A percentile compares a stretch with the other conserved stretches of the same genome.
Evolutionary conservation across 1,140 invertebrate genomes (phyloP).

Genomic region (Lucilia cuprina): DNA sequence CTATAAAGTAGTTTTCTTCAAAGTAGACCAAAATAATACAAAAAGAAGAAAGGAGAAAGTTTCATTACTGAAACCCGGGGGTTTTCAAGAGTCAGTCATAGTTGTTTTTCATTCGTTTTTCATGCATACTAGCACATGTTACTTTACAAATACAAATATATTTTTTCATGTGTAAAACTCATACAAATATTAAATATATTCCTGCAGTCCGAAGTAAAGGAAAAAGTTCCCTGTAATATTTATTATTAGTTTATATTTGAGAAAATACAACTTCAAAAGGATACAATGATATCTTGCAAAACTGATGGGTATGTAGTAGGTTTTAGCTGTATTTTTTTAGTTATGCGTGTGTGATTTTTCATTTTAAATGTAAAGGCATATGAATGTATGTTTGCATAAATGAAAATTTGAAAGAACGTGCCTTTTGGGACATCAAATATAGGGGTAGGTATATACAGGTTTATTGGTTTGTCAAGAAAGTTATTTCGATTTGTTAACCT

Average conservation of each 20-base stretch:
- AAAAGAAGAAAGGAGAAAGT: not conserved
- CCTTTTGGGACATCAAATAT: not conserved
- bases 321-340: too few species aligned
- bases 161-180: not conserved
- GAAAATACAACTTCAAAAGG: too few species aligned
- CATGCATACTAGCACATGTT: not conserved
- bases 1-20: too few species aligned
- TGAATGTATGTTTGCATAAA: too few species aligned
- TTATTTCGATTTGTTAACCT: not conserved
- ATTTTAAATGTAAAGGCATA: not conserved
- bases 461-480: not conserved
- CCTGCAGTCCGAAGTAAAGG: too few species aligned
- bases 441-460: not conserved
- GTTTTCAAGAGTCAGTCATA: not conserved
- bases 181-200: too few species aligned
- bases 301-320: too few species aligned
- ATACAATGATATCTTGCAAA: too few species aligned
- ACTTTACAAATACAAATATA: not conserved
- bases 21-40: too few species aligned
- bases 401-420: slow-evolving; percentile 5
- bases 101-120: too few species aligned
- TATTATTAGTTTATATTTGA: too few species aligned
- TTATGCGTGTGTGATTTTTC: not conserved
- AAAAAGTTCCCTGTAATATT: too few species aligned
- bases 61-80: not conserved